Percentiles rank a stretch among this genome's conserved stretches.
These are phyloP conservation scores for Callaeas wilsoni DNA, from an alignment of 2,113 vertebrate genomes.

Conservation along the genomic window DNA sequence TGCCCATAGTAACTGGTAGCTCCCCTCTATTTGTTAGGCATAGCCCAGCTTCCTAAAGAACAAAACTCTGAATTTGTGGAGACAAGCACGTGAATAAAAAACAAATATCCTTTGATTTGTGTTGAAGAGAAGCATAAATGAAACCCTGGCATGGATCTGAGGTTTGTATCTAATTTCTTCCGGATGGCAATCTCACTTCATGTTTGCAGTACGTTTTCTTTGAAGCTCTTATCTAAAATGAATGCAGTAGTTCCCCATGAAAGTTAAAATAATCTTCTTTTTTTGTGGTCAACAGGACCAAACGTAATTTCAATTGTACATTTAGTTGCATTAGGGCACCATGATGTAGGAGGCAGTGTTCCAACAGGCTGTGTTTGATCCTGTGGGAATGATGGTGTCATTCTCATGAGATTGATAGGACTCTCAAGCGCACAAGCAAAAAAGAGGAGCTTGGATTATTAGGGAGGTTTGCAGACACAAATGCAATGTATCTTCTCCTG, in stretches of 20 bases:
- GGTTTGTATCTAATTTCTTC: not conserved
- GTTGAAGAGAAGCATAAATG: not conserved
- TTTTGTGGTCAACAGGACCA: not conserved
- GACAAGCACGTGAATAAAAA: not conserved
- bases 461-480: not conserved
- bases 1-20: not conserved
- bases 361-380: not conserved
- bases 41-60: not conserved
- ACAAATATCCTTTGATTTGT: not conserved
- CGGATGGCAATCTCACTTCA: not conserved
- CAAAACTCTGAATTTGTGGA: not conserved
- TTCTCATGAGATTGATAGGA: not conserved
- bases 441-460: not conserved
- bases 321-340: not conserved
- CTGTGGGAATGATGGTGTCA: not conserved
- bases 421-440: accelerated
- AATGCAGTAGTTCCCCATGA: not conserved
- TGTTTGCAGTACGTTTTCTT: not conserved
- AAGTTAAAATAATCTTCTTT: not conserved
- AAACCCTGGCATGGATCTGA: not conserved
- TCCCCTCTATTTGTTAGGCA: not conserved
- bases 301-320: not conserved
- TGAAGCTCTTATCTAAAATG: not conserved
- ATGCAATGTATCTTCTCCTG: not conserved
- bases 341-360: not conserved